Evolutionary conservation across 1,140 invertebrate genomes (phyloP).

Genomic region (Cylas formicarius): DNA sequence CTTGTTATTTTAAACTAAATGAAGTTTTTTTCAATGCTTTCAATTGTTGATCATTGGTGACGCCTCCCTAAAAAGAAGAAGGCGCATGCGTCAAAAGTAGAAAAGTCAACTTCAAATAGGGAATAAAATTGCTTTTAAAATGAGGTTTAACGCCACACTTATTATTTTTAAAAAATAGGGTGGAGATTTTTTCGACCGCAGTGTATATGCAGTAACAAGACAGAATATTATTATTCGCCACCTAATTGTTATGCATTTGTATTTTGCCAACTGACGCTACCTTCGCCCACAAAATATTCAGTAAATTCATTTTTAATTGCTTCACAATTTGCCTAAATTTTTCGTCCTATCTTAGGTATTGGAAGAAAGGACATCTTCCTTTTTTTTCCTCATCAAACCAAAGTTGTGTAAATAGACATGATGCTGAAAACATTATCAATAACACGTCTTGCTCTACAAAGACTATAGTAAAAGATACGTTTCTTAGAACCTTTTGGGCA

Average conservation of each 20-base stretch:
- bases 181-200: too few relatives aligned
- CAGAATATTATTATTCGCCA: background rate
- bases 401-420: background rate
- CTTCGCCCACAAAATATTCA: slow-evolving; percentile 1
- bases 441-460: slow-evolving; percentile 34
- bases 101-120: too few relatives aligned
- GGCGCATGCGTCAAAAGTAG: too few relatives aligned
- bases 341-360: slow-evolving; percentile 3
- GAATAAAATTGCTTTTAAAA: too few relatives aligned
- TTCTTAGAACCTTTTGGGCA: slow-evolving; percentile 34
- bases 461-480: slow-evolving; percentile 36
- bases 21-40: too few relatives aligned
- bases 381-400: background rate
- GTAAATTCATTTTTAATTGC: slow-evolving; percentile 3
- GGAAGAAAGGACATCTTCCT: background rate
- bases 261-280: slow-evolving; percentile 1
- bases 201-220: background rate
- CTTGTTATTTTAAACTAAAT: too few relatives aligned
- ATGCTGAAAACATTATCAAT: slow-evolving; percentile 39
- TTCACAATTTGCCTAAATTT: background rate
- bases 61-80: too few relatives aligned
- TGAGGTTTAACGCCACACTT: too few relatives aligned
- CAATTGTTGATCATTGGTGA: too few relatives aligned
- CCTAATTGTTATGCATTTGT: slow-evolving; percentile 1
- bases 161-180: too few relatives aligned